phyloP scores from a whole-genome alignment of 2,888 invertebrate genomes.

The Lepeophtheirus nordmannii region DNA sequence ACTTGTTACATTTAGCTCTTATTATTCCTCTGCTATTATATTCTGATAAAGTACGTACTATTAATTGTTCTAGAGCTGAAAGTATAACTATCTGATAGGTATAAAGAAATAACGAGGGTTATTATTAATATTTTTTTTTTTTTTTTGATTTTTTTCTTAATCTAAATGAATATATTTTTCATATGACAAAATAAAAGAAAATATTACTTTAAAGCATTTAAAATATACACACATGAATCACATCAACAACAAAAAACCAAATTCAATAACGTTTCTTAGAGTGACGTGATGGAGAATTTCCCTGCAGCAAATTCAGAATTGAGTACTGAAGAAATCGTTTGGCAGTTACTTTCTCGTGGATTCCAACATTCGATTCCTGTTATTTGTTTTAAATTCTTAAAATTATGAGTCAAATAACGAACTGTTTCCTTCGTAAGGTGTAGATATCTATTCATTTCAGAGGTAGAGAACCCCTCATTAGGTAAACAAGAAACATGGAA shows the following conservation, averaged over 20 bases:
- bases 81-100: too few species aligned
- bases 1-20: too few species aligned
- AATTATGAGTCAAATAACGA: constrained; percentile 18
- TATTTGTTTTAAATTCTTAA: background rate
- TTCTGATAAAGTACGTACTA: too few species aligned
- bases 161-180: background rate
- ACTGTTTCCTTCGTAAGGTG: constrained; percentile 18
- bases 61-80: too few species aligned
- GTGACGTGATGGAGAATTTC: background rate
- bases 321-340: background rate
- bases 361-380: constrained; percentile 18
- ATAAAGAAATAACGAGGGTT: too few species aligned
- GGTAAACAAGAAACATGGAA: constrained; percentile 23
- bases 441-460: constrained; percentile 16
- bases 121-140: too few species aligned
- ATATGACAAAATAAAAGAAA: constrained; percentile 1
- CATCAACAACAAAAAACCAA: too few species aligned
- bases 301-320: background rate
- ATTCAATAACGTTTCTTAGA: background rate
- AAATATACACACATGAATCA: too few species aligned
- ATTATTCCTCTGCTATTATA: too few species aligned
- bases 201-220: too few species aligned
- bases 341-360: background rate
- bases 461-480: constrained; percentile 18
- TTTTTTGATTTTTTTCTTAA: too few species aligned